A percentile compares a stretch with the other conserved stretches of the same genome.
Evolutionary conservation across 1,140 invertebrate genomes (phyloP).

Genomic region (Babylonia areolata): DNA sequence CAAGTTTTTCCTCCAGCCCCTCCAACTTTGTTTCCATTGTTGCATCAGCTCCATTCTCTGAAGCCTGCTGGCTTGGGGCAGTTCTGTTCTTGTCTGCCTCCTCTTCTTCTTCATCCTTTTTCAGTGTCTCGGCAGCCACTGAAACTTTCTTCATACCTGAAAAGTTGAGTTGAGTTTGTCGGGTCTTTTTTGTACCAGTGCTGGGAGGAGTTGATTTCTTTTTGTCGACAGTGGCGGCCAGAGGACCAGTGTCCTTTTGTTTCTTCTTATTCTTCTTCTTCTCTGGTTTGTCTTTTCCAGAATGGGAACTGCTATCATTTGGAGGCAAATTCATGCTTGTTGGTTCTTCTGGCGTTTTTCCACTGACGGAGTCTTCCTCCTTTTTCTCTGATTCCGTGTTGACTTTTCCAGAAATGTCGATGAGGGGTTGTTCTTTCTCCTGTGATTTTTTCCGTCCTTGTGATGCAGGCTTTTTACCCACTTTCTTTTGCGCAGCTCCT

Average conservation of each 20-base stretch:
- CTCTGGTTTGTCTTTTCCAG: background rate
- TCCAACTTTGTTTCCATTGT: background rate
- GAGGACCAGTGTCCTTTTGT: no score
- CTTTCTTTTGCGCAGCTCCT: background rate
- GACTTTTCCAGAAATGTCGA: background rate
- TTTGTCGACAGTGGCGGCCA: background rate
- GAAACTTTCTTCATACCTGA: slow-evolving; percentile 6
- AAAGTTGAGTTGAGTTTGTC: slow-evolving; percentile 36
- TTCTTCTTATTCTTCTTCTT: background rate
- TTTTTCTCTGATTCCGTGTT: background rate
- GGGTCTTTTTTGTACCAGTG: background rate
- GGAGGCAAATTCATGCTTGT: background rate
- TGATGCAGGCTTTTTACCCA: background rate
- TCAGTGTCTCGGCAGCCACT: background rate
- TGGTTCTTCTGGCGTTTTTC: background rate
- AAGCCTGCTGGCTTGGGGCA: background rate
- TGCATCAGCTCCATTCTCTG: background rate
- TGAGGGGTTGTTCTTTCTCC: background rate
- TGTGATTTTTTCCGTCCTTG: background rate
- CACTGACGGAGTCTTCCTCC: background rate
- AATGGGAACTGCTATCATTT: background rate
- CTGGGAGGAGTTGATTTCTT: slow-evolving; percentile 11
- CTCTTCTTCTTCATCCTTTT: background rate
- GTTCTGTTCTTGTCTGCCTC: background rate
- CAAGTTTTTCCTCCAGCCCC: background rate